Evolutionary conservation across 1,140 invertebrate genomes (phyloP).

Genomic region (Aethina tumida): DNA sequence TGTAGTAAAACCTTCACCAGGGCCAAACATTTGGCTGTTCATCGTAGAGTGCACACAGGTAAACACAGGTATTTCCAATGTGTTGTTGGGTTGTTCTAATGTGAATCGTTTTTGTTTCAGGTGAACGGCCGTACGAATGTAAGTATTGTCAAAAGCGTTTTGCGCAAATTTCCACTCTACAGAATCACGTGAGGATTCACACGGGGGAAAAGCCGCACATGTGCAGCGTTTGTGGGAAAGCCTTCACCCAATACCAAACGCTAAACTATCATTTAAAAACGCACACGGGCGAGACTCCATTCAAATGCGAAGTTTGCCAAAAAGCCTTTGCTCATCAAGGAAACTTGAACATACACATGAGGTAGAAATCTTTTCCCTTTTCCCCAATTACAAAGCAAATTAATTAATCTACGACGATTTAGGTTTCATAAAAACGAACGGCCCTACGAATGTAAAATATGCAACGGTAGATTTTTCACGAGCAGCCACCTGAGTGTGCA

Average conservation of each 20-base stretch:
- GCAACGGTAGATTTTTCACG: conserved; percentile 19
- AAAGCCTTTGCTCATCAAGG: conserved; percentile 51
- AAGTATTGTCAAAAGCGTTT: conserved; percentile 43
- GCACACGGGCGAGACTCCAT: conserved; percentile 66
- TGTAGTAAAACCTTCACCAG: conserved; percentile 48
- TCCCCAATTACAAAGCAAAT: no score
- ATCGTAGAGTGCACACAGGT: conserved; percentile 43
- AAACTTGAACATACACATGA: conserved; percentile 42
- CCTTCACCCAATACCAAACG: conserved; percentile 44
- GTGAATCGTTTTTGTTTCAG: conserved; percentile 20
- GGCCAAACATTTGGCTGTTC: conserved; percentile 42
- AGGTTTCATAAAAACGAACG: conserved; percentile 26
- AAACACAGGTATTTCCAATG: conserved; percentile 16
- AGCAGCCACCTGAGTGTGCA: conserved; percentile 21
- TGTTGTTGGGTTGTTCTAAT: background rate
- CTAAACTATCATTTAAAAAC: conserved; percentile 57
- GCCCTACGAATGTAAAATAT: conserved; percentile 18
- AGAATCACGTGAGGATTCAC: conserved; percentile 34
- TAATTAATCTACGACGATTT: no score
- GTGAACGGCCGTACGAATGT: conserved; percentile 54
- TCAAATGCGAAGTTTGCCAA: conserved; percentile 58
- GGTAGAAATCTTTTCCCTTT: conserved; percentile 1
- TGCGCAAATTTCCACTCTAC: conserved; percentile 18
- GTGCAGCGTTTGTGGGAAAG: conserved; percentile 55
- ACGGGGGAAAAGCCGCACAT: conserved; percentile 57